Evolutionary conservation across 2,113 vertebrate species (phyloP).

Genomic region (Caretta caretta): DNA sequence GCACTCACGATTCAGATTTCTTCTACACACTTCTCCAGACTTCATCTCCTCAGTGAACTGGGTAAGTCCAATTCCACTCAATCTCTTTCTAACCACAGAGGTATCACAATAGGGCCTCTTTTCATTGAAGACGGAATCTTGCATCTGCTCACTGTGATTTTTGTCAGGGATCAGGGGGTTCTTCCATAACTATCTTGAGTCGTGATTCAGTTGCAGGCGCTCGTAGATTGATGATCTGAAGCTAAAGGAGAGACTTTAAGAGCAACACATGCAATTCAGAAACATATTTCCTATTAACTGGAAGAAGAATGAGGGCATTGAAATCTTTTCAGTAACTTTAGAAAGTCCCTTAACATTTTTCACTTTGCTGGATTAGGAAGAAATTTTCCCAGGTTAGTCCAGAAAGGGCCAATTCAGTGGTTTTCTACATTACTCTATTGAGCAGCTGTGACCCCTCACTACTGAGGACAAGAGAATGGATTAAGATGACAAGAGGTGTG

Average conservation of each 20-base stretch:
- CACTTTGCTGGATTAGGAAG: neutral
- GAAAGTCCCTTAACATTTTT: rapidly evolving
- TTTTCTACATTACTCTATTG: neutral
- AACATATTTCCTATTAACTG: neutral
- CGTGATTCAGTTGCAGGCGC: rapidly evolving
- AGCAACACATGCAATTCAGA: neutral
- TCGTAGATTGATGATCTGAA: neutral
- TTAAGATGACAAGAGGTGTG: neutral
- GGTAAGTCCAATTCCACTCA: neutral
- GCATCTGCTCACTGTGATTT: neutral
- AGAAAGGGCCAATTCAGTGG: neutral
- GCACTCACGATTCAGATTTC: neutral
- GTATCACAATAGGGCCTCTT: neutral
- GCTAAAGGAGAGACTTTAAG: neutral
- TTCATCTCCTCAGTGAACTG: neutral
- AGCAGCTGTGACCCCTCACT: neutral
- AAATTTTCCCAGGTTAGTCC: neutral
- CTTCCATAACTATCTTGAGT: too few relatives aligned
- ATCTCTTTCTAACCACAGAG: neutral
- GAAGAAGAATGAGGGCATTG: neutral
- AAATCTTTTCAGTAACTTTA: neutral
- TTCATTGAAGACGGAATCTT: neutral
- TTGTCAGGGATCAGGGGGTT: too few relatives aligned
- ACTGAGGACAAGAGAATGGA: neutral
- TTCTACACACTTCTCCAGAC: neutral